These are phyloP conservation scores for Lepilemur ruficaudatus DNA, from an alignment of 2,797 vertebrate species.

Conservation along the genomic window DNA sequence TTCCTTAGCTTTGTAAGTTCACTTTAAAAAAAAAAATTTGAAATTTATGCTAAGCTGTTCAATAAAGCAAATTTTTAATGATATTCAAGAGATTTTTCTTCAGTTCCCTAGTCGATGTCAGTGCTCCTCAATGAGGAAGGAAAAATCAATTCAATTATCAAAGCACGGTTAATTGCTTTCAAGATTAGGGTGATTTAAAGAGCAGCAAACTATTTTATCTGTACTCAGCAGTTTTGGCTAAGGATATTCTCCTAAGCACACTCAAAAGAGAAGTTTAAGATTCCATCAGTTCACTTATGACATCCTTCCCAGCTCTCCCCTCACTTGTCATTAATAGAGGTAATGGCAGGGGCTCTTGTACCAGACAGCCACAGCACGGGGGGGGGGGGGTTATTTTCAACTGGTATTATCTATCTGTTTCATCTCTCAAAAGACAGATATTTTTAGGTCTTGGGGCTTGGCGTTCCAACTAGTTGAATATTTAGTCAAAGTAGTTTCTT, in stretches of 20 bases:
- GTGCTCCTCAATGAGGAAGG: conserved; percentile 67
- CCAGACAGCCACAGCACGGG: not conserved
- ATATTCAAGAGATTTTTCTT: conserved; percentile 65
- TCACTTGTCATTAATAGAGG: not conserved
- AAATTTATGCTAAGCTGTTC: conserved; percentile 58
- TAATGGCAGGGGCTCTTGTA: not conserved
- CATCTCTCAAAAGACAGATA: not conserved
- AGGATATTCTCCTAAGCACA: conserved; percentile 40
- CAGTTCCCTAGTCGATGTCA: conserved; percentile 45
- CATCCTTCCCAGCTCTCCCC: not conserved
- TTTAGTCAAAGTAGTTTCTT: not conserved
- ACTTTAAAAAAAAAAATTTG: not conserved
- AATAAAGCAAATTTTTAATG: conserved; percentile 71
- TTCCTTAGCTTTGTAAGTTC: conserved; percentile 43
- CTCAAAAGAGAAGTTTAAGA: conserved; percentile 25
- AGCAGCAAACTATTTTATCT: conserved; percentile 66
- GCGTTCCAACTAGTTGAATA: not conserved
- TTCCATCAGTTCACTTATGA: not conserved
- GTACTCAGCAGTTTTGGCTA: conserved; percentile 71
- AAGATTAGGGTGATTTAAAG: conserved; percentile 73
- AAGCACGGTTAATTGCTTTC: conserved; percentile 77
- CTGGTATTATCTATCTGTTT: not conserved
- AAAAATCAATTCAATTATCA: conserved; percentile 81
- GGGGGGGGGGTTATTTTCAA: not conserved
- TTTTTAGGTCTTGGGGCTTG: not conserved